These are phyloP conservation scores for Labeo rohita DNA, from an alignment of 2,113 vertebrate species.

Conservation along the genomic window DNA sequence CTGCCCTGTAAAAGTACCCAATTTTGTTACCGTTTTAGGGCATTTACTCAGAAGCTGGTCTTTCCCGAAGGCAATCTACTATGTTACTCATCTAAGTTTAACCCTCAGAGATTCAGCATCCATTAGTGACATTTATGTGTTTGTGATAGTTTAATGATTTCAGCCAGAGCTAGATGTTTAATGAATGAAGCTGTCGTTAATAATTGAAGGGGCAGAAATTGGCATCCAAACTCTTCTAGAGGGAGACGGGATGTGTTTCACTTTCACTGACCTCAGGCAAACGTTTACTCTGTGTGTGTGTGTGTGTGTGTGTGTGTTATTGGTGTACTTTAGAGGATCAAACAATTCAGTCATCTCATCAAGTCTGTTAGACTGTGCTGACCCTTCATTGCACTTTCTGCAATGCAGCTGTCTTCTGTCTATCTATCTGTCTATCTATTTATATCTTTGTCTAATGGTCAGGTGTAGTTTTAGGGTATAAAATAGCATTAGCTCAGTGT, in stretches of 20 bases:
- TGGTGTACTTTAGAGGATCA: not conserved
- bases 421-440: not conserved
- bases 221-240: slow-evolving; percentile 11
- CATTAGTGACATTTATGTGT: not conserved
- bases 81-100: not conserved
- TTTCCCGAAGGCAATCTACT: not conserved
- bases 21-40: too few relatives aligned
- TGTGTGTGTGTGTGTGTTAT: not conserved
- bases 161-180: slow-evolving; percentile 30
- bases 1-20: not conserved
- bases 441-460: not conserved
- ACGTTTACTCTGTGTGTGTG: not conserved
- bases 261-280: slow-evolving; percentile 28
- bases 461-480: too few relatives aligned
- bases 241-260: slow-evolving; percentile 34
- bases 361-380: not conserved
- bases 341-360: not conserved
- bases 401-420: not conserved
- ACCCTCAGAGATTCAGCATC: not conserved
- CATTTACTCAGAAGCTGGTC: not conserved
- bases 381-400: not conserved
- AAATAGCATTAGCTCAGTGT: too few relatives aligned
- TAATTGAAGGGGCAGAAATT: slow-evolving; percentile 26
- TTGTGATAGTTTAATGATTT: slow-evolving; percentile 33
- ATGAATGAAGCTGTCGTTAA: slow-evolving; percentile 36